Base-by-base conservation (phyloP, 2,888 invertebrate species). In the Amphipyra berbera region DNA sequence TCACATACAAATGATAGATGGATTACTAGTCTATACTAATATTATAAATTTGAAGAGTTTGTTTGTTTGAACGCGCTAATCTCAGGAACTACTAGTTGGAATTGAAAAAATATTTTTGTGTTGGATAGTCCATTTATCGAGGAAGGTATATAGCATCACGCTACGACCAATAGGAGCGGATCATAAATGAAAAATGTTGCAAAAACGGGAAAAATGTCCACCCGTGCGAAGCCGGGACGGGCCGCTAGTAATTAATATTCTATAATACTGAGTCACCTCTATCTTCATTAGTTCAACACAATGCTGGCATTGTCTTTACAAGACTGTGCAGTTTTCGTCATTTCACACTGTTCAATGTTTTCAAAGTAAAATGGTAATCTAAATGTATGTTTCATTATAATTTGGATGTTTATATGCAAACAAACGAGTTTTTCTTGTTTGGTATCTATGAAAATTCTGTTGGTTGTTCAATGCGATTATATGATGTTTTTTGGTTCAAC, bases 351-450 rank as follows among this genome's bases (percentile, higher is more conserved):
- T 3, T 14, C 10, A 56, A 67, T 50, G 35, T 44, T 52, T 61
- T 41, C 8, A n/a, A 12, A 58, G 15, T 14, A 46, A 3, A 30
- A 10, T 13, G 30, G 13, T 33, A 15, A 61, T 61, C 10, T 37
- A 14, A 62, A 53, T 12, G n/a, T n/a, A 13, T 13, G 7, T 45
- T 37, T 49, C 1, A 33, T 42, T 52, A 6, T 33, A 52, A 52
- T 52, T 52, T 14, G 7, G 41, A 0, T 42, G 14, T 41, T 30
- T 30, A 15, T 44, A 66, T 65, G 52, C 40, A 44, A 67, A 53
- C 47, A 15, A 58, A 68, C 53, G 12, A 3, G 59, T 42, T 42
- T 40, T 50, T 27, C 7, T 27, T 50, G 0, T 30, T 13, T 37
- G 8, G 0, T 45, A 30, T 40, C 14, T 21, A 8, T 40, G 13